Percentiles rank a stretch among this genome's conserved stretches.
Evolutionary conservation across 2,113 vertebrate species (phyloP).

Genomic region (Dascyllus trimaculatus): DNA sequence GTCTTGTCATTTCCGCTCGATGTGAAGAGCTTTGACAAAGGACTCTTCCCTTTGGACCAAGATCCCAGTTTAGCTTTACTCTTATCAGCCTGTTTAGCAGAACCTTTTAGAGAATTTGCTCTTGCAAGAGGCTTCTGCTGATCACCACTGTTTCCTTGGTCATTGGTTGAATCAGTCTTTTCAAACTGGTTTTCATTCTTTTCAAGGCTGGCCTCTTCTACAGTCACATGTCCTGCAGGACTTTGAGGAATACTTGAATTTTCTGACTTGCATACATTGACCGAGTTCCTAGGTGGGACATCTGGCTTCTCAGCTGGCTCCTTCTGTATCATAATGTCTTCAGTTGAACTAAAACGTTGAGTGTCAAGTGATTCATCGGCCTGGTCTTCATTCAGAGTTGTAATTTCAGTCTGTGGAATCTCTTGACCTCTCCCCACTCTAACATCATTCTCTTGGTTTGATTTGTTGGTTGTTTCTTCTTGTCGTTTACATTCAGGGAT

Average conservation of each 20-base stretch:
- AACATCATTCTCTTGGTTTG: neutral
- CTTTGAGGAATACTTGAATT: neutral
- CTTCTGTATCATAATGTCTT: constrained; percentile 15
- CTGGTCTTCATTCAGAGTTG: neutral
- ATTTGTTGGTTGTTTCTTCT: neutral
- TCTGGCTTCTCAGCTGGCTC: constrained; percentile 20
- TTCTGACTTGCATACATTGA: constrained; percentile 13
- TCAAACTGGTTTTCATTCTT: constrained; percentile 23
- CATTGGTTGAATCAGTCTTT: neutral
- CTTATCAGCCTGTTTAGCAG: constrained; percentile 61
- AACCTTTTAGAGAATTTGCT: constrained; percentile 48
- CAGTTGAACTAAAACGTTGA: constrained; percentile 23
- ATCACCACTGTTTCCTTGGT: constrained; percentile 18
- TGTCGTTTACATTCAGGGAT: constrained; percentile 21
- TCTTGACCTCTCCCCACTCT: constrained; percentile 23
- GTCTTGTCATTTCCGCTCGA: constrained; percentile 73
- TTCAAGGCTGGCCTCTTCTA: neutral
- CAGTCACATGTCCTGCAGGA: neutral
- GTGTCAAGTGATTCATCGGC: constrained; percentile 15
- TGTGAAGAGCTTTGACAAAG: constrained; percentile 82
- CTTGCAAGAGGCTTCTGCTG: constrained; percentile 47
- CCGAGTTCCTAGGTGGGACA: neutral
- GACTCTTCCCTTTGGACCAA: constrained; percentile 82
- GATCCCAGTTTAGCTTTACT: constrained; percentile 67
- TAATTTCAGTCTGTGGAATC: constrained; percentile 8